Evolutionary conservation across 2,888 invertebrate genomes (phyloP).

Genomic region (Agrilus cyanescens): DNA sequence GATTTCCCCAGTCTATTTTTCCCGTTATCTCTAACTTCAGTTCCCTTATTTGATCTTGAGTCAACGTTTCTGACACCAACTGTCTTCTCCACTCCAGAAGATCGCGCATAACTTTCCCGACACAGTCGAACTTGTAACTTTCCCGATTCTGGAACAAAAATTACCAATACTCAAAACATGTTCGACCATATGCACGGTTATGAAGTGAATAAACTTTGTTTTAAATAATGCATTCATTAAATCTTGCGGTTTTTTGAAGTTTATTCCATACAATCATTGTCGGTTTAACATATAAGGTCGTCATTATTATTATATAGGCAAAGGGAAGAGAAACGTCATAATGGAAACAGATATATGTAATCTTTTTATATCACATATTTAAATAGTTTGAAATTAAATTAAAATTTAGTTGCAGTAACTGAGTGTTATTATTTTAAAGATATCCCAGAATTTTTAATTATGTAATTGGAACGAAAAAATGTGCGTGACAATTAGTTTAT

Average conservation of each 20-base stretch:
- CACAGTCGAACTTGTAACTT: constrained; percentile 70
- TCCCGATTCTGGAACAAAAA: constrained; percentile 56
- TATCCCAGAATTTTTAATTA: no score
- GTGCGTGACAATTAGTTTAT: no score
- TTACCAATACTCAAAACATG: not conserved
- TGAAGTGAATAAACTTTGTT: no score
- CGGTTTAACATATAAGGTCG: not conserved
- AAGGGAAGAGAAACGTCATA: not conserved
- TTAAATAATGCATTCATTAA: not conserved
- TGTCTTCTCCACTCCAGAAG: constrained; percentile 76
- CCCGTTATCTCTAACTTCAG: constrained; percentile 76
- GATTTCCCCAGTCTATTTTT: constrained; percentile 93
- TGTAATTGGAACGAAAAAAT: no score
- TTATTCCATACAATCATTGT: constrained; percentile 3
- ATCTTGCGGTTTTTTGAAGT: constrained; percentile 1
- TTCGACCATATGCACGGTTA: no score
- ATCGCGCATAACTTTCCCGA: constrained; percentile 84
- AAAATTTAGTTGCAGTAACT: no score
- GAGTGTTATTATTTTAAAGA: no score
- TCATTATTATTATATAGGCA: not conserved
- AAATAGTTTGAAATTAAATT: no score
- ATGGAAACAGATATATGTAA: no score
- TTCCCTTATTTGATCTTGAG: constrained; percentile 82
- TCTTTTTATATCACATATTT: no score
- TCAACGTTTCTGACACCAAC: constrained; percentile 76